Percentiles rank a stretch among this genome's conserved stretches.
Evolutionary conservation across 2,888 invertebrate genomes (phyloP).

Genomic region (Orthosia incerta): DNA sequence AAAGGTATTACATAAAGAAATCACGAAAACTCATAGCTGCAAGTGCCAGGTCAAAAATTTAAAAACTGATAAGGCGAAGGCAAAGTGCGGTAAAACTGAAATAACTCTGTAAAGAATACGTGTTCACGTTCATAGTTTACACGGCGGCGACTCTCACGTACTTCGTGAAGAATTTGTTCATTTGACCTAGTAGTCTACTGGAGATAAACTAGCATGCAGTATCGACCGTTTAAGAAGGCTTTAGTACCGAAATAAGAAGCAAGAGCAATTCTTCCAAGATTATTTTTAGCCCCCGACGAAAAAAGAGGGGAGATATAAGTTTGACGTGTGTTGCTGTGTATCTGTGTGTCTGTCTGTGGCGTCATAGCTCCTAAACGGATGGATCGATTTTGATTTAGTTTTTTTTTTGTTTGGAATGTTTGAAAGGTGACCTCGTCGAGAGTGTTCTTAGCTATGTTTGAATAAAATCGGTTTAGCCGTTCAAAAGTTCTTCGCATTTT

Average conservation of each 20-base stretch:
- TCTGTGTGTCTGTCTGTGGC: too few species aligned
- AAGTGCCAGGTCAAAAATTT: conserved; percentile 8
- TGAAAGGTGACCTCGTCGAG: too few species aligned
- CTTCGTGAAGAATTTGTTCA: conserved; percentile 53
- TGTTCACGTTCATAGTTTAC: conserved; percentile 49
- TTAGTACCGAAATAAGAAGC: not conserved
- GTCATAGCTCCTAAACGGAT: too few species aligned
- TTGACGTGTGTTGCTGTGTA: too few species aligned
- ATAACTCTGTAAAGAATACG: conserved; percentile 49
- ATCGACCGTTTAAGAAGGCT: conserved; percentile 11
- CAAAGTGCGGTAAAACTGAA: conserved; percentile 41
- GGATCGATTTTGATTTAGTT: too few species aligned
- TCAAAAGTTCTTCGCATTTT: too few species aligned
- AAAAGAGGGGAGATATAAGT: too few species aligned
- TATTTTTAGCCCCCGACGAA: too few species aligned
- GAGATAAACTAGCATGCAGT: conserved; percentile 37
- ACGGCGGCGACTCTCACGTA: conserved; percentile 37
- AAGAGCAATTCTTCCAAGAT: not conserved
- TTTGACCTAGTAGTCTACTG: conserved; percentile 42
- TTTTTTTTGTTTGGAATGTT: too few species aligned
- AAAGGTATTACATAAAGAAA: not conserved
- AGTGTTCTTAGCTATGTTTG: too few species aligned
- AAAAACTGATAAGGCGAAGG: conserved; percentile 41
- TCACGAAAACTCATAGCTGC: conserved; percentile 9
- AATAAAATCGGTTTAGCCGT: too few species aligned